Evolutionary conservation across 2,797 vertebrate species (phyloP).

Genomic region (Poecilia wingei): DNA sequence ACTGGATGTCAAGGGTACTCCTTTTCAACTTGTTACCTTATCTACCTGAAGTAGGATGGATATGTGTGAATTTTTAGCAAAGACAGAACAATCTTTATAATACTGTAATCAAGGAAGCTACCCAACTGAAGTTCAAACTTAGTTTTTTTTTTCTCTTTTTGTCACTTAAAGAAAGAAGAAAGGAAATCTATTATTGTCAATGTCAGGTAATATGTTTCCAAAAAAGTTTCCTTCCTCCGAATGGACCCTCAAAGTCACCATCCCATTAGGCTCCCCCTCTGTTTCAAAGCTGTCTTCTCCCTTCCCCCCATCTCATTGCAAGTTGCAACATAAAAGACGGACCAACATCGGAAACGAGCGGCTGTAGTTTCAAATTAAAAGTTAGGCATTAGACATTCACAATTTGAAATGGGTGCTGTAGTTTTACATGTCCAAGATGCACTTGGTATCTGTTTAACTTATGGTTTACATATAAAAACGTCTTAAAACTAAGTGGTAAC

Average conservation of each 20-base stretch:
- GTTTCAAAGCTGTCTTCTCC: slow-evolving; percentile 35
- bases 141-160: not conserved
- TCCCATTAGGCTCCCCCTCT: slow-evolving; percentile 26
- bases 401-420: not conserved
- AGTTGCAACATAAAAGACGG: not conserved
- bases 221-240: fast-evolving
- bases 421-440: not conserved
- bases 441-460: not conserved
- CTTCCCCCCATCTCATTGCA: slow-evolving; percentile 32
- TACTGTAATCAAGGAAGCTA: not conserved
- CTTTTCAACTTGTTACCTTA: not conserved
- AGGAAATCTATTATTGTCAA: too few species aligned
- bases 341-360: slow-evolving; percentile 30
- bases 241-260: not conserved
- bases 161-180: not conserved
- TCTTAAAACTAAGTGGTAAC: not conserved
- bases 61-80: not conserved
- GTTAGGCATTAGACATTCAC: not conserved
- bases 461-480: not conserved
- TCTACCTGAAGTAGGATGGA: not conserved
- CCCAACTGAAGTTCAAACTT: not conserved
- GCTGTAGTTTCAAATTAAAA: slow-evolving; percentile 20
- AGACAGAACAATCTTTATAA: not conserved
- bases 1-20: not conserved
- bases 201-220: not conserved